Conservation (phyloP, 2,888 invertebrate species). For the Disparrhopalites patrizii region DNA sequence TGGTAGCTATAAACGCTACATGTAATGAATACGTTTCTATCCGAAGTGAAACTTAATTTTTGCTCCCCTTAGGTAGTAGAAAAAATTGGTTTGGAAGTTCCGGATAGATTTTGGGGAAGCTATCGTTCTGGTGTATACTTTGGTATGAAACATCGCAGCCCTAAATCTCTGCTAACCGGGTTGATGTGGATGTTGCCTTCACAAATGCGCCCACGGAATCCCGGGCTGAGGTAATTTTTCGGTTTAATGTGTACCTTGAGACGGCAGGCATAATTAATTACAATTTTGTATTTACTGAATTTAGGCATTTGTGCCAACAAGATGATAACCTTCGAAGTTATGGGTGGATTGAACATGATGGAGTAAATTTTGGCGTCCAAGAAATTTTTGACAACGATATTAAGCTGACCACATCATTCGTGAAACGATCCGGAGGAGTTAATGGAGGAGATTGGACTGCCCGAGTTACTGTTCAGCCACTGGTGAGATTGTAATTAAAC, state of each 20-base stretch:
- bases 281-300: constrained; percentile 27
- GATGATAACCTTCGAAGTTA: constrained; percentile 73
- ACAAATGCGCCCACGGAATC: constrained; percentile 63
- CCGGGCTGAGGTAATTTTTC: constrained; percentile 63
- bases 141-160: constrained; percentile 85
- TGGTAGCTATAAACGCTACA: neutral
- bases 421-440: constrained; percentile 74
- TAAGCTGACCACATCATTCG: constrained; percentile 75
- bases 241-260: neutral
- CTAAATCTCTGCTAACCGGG: constrained; percentile 83
- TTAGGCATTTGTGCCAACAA: constrained; percentile 89
- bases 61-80: constrained; percentile 61
- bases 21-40: neutral
- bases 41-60: neutral
- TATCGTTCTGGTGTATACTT: constrained; percentile 84
- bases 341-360: constrained; percentile 93
- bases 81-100: constrained; percentile 65
- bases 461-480: constrained; percentile 63
- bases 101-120: constrained; percentile 87
- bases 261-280: neutral
- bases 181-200: constrained; percentile 93
- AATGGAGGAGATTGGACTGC: constrained; percentile 94
- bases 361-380: constrained; percentile 84
- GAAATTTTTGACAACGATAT: constrained; percentile 77
- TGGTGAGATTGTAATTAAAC: constrained; percentile 51